phyloP scores from a whole-genome alignment of 2,888 invertebrate species.

The Malachius bipustulatus region DNA sequence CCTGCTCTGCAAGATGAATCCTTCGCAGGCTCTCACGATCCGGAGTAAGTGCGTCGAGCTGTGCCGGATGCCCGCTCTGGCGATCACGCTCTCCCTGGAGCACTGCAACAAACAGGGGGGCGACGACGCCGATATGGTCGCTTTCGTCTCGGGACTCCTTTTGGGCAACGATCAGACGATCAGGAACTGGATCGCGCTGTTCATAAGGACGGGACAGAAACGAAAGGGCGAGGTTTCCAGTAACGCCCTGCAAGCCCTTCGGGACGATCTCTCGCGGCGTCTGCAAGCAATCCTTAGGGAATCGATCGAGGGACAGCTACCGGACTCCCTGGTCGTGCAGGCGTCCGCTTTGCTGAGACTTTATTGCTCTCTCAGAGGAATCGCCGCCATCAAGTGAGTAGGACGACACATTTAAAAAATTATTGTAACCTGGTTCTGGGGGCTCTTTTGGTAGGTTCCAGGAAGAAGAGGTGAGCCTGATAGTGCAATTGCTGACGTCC shows the following conservation, averaged over 20 bases:
- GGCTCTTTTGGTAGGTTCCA: constrained; percentile 51
- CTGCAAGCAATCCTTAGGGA: constrained; percentile 53
- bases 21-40: constrained; percentile 71
- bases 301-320: constrained; percentile 47
- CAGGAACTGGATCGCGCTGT: constrained; percentile 85
- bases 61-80: constrained; percentile 80
- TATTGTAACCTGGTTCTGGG: not conserved
- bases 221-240: constrained; percentile 63
- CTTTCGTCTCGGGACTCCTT: constrained; percentile 63
- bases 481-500: constrained; percentile 76
- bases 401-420: not conserved
- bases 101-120: constrained; percentile 32
- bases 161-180: constrained; percentile 83
- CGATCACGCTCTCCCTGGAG: constrained; percentile 71
- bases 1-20: constrained; percentile 80
- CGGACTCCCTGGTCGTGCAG: constrained; percentile 61
- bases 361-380: constrained; percentile 85
- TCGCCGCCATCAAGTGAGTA: constrained; percentile 76
- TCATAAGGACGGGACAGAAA: constrained; percentile 78
- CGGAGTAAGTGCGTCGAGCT: constrained; percentile 81
- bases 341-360: constrained; percentile 82
- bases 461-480: constrained; percentile 79
- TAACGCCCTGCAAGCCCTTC: constrained; percentile 53
- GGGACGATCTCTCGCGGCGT: constrained; percentile 65
- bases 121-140: constrained; percentile 35